Percentiles rank a stretch among this genome's conserved stretches.
Conservation (phyloP, 2,797 vertebrate species). For the Parotocinclus haroldoi region DNA sequence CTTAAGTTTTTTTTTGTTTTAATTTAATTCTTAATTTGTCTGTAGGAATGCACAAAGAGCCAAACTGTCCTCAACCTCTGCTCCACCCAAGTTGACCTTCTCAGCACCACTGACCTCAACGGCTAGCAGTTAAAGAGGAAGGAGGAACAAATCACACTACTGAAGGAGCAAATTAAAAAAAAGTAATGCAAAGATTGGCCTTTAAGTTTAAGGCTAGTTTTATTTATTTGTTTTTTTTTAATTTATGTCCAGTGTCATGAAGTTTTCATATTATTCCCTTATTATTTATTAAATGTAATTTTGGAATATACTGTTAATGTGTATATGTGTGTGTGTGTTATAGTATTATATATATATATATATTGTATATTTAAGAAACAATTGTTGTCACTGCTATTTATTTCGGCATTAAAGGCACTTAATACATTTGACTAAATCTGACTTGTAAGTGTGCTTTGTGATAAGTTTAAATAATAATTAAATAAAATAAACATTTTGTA, state of each 20-base stretch:
- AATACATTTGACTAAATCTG: neutral
- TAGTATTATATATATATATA: too few relatives aligned
- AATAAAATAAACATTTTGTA: too few relatives aligned
- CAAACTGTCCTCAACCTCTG: neutral
- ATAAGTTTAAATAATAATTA: too few relatives aligned
- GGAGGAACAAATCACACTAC: neutral
- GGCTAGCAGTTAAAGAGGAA: neutral
- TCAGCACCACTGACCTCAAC: neutral
- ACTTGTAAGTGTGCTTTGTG: neutral
- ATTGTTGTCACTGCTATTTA: too few relatives aligned
- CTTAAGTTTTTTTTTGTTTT: too few relatives aligned
- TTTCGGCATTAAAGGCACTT: slow-evolving; percentile 4
- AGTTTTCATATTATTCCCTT: too few relatives aligned
- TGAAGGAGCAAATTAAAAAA: neutral
- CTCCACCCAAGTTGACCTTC: neutral
- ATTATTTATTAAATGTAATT: too few relatives aligned
- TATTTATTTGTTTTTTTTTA: too few relatives aligned
- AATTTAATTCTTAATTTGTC: neutral
- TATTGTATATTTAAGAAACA: neutral
- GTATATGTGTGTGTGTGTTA: too few relatives aligned
- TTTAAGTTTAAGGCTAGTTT: too few relatives aligned
- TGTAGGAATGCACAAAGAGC: slow-evolving; percentile 8
- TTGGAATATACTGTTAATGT: too few relatives aligned
- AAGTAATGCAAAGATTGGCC: neutral
- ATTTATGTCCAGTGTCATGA: too few relatives aligned